Base-by-base conservation (phyloP, 1,140 invertebrate species). In the Drosophila lowei region DNA sequence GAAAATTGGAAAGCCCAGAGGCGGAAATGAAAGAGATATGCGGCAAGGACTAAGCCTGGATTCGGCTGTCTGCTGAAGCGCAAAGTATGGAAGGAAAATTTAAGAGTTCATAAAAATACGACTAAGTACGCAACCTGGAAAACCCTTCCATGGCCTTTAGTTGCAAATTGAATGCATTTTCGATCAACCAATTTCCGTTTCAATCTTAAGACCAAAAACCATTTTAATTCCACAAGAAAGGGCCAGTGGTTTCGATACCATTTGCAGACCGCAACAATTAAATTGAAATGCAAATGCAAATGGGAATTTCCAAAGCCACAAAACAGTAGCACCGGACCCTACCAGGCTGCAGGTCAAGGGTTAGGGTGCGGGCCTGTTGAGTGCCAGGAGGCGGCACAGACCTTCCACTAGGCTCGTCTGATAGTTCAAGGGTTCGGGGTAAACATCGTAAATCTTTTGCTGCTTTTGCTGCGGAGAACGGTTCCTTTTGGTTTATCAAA, bases 271-370 rank as follows among this genome's bases (percentile, higher is more conserved):
- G 25, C 52, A 52, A 6, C 43, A 73, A 61, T 67, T 78, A 28
- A 55, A 61, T 58, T 67, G 25, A 58, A 73, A 61, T 72, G 13
- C 44, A 58, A 73, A 61, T 72, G 13, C 44, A 66, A 72, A 54
- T 50, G n/a, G 16, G 21, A 57, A 16, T 46, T 52, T 47, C 38
- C 44, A 57, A 72, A 70, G 53, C 75, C 60, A 25, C 67, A 78
- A 79, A 59, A 67, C 41, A 42, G 43, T 61, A 63, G 52, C 34
- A 25, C 6, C 2, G 7, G 8, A 3, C 8, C 8, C 30, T 34
- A 11, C 30, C 8, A 3, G 8, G 9, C 3, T 9, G 9, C 3
- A 3, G 34, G 34, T 38, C 11, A 38, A 38, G 34, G 34, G 34
- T 38, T 0, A 25, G 23, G 23, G 23, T 25, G 23, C 4, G 23